Conservation (phyloP, 2,113 vertebrate genomes). For the Bettongia penicillata region DNA sequence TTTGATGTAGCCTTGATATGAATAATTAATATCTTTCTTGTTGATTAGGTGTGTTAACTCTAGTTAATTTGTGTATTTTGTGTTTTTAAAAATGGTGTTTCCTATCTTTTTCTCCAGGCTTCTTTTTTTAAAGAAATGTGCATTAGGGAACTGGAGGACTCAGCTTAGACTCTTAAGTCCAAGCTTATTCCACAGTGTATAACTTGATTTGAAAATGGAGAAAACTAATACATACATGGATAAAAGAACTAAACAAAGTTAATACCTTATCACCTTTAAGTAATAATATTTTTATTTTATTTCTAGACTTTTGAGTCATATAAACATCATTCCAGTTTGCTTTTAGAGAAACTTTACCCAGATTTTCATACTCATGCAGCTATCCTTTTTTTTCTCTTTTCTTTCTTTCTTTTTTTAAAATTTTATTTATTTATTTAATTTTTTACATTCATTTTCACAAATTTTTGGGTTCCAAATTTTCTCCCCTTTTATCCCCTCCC, state of each 20-base stretch:
- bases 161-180: background rate
- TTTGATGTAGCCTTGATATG: background rate
- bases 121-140: background rate
- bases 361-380: background rate
- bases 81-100: background rate
- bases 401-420: too few relatives aligned
- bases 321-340: background rate
- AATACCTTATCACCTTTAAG: background rate
- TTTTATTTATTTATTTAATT: too few relatives aligned
- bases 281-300: background rate
- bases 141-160: background rate
- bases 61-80: background rate
- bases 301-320: background rate
- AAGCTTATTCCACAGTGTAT: background rate
- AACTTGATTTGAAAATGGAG: background rate
- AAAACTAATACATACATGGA: background rate
- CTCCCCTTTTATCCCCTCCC: too few relatives aligned
- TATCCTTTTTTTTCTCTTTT: too few relatives aligned
- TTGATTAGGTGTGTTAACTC: background rate
- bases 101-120: background rate
- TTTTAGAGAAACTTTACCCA: background rate
- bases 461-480: too few relatives aligned
- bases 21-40: background rate
- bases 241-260: background rate
- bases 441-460: too few relatives aligned